Evolutionary conservation across 2,797 vertebrate genomes (phyloP).

Genomic region (Mormyrops boulengeri): DNA sequence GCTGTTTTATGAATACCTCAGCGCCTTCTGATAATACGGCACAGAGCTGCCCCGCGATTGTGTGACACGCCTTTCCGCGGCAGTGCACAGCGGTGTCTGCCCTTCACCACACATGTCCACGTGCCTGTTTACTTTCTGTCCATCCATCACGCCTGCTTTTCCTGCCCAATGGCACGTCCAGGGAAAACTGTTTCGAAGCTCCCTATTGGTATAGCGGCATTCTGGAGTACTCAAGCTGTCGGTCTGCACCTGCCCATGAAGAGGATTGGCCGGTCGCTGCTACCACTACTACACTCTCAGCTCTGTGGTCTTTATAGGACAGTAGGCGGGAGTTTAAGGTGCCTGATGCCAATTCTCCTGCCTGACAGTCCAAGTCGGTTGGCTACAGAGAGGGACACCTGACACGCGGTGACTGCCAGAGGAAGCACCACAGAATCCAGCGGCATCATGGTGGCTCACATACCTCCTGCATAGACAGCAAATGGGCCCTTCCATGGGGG

Average conservation of each 20-base stretch:
- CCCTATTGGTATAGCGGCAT: conserved; percentile 32
- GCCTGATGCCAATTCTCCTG: not conserved
- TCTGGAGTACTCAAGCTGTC: conserved; percentile 51
- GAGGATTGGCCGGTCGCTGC: not conserved
- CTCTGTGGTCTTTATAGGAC: not conserved
- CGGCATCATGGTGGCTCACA: not conserved
- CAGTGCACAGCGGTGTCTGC: not conserved
- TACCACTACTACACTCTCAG: not conserved
- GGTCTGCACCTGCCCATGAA: not conserved
- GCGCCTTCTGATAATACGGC: not conserved
- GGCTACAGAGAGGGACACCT: not conserved
- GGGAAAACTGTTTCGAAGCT: conserved; percentile 68
- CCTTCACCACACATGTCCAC: conserved; percentile 26
- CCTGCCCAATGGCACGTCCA: conserved; percentile 57
- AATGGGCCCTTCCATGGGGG: not conserved
- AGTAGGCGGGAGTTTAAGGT: not conserved
- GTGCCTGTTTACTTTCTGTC: conserved; percentile 43
- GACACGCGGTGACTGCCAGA: not conserved
- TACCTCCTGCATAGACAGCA: not conserved
- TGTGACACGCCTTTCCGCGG: not conserved
- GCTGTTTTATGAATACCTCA: not conserved
- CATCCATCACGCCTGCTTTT: conserved; percentile 63
- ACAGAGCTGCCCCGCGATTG: not conserved
- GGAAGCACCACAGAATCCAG: not conserved
- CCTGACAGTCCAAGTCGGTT: not conserved